Percentiles rank a stretch among this genome's conserved stretches.
Conservation (phyloP, 2,797 vertebrate species). For the Clarias pachynema region DNA sequence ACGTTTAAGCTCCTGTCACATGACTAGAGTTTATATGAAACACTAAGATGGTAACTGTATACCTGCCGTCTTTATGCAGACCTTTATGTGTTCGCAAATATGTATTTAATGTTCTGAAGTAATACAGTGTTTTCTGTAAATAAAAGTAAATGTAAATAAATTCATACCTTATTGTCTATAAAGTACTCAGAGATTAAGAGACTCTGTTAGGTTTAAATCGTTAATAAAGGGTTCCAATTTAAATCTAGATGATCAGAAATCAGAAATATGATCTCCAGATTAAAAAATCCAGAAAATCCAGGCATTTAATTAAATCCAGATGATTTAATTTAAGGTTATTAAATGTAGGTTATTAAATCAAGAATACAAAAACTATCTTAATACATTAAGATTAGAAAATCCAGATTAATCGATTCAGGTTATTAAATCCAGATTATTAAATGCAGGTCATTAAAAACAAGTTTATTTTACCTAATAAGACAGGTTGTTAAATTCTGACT, state of each 20-base stretch:
- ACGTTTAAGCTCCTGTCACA: not conserved
- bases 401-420: not conserved
- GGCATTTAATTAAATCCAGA: too few species aligned
- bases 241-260: too few species aligned
- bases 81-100: not conserved
- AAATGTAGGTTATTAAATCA: not conserved
- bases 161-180: not conserved
- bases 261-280: too few species aligned
- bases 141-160: too few species aligned
- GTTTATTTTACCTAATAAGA: too few species aligned
- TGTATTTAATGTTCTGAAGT: too few species aligned
- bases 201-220: not conserved
- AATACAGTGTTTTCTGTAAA: not conserved
- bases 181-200: not conserved
- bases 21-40: not conserved
- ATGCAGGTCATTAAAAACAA: not conserved
- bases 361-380: not conserved
- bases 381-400: not conserved
- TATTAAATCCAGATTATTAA: not conserved
- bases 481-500: not conserved
- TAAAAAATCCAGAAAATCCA: too few species aligned
- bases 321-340: not conserved
- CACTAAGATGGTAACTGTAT: not conserved
- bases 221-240: not conserved
- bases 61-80: not conserved